Percentiles rank a stretch among this genome's conserved stretches.
phyloP scores from a whole-genome alignment of 2,888 invertebrate species.

The Lasioglossum morio region DNA sequence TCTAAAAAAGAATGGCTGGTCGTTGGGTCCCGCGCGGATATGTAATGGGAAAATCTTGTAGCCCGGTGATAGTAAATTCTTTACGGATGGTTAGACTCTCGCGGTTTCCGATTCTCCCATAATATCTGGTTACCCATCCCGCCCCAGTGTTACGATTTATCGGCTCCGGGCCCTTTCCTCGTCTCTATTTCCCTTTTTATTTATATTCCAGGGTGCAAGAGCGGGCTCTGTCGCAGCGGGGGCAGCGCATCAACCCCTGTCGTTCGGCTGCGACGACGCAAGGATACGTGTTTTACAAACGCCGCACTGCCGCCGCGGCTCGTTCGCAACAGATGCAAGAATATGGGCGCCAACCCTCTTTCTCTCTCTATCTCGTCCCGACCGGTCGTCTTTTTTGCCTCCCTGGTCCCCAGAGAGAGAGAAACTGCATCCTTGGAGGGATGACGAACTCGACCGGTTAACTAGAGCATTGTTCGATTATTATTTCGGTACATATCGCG shows the following conservation, averaged over 20 bases:
- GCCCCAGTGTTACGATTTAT: constrained; percentile 73
- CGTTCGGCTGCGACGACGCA: constrained; percentile 67
- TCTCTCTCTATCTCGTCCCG: not conserved
- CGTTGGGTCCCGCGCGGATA: not conserved
- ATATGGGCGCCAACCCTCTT: constrained; percentile 44
- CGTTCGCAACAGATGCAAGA: constrained; percentile 78
- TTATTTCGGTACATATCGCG: constrained; percentile 85
- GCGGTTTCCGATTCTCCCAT: constrained; percentile 41
- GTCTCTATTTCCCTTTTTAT: constrained; percentile 43
- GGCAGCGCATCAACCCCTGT: constrained; percentile 11
- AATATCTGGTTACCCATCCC: constrained; percentile 28
- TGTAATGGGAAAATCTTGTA: constrained; percentile 68
- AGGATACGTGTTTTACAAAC: constrained; percentile 73
- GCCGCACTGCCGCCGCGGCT: constrained; percentile 46
- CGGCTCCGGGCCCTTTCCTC: constrained; percentile 48
- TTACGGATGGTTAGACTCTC: constrained; percentile 72
- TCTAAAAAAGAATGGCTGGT: not conserved
- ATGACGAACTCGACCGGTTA: constrained; percentile 79
- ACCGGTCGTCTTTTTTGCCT: constrained; percentile 50
- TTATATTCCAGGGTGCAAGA: constrained; percentile 48
- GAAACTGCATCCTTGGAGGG: constrained; percentile 61
- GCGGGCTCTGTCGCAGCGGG: constrained; percentile 55
- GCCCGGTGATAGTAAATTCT: constrained; percentile 69
- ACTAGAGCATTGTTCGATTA: constrained; percentile 84
- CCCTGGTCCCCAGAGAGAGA: constrained; percentile 75